Percentiles rank a stretch among this genome's conserved stretches.
These are phyloP conservation scores for Hirtodrosophila trivittata DNA, from an alignment of 2,888 invertebrate species.

Conservation along the genomic window DNA sequence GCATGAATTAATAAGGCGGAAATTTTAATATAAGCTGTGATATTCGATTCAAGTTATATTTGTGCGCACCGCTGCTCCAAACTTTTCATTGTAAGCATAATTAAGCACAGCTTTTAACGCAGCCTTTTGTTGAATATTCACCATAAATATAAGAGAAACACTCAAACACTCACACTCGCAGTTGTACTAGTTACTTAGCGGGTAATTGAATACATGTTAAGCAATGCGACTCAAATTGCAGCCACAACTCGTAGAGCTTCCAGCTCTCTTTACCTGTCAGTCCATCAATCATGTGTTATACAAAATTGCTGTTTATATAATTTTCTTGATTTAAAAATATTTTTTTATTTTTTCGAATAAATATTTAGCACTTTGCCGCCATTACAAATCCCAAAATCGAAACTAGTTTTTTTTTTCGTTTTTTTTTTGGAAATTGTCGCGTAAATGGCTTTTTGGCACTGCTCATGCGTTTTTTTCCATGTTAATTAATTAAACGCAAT, in stretches of 20 bases:
- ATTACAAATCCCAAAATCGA: conserved; percentile 16
- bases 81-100: conserved; percentile 58
- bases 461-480: conserved; percentile 33
- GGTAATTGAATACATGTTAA: conserved; percentile 65
- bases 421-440: conserved; percentile 1
- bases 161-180: background rate
- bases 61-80: conserved; percentile 28
- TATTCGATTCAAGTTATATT: conserved; percentile 54
- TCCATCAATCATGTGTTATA: conserved; percentile 57
- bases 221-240: conserved; percentile 50
- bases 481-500: conserved; percentile 70
- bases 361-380: conserved; percentile 42
- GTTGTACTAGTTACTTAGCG: conserved; percentile 28
- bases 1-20: conserved; percentile 80
- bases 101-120: conserved; percentile 52
- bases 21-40: conserved; percentile 78
- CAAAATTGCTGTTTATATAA: conserved; percentile 41
- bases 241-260: conserved; percentile 35
- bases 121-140: conserved; percentile 47
- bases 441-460: conserved; percentile 41
- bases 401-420: conserved; percentile 47
- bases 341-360: conserved; percentile 28
- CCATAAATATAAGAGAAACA: conserved; percentile 16
- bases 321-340: conserved; percentile 36
- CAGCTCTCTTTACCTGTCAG: conserved; percentile 25